Evolutionary conservation across 2,888 invertebrate genomes (phyloP).

Genomic region (Pollenia labialis): DNA sequence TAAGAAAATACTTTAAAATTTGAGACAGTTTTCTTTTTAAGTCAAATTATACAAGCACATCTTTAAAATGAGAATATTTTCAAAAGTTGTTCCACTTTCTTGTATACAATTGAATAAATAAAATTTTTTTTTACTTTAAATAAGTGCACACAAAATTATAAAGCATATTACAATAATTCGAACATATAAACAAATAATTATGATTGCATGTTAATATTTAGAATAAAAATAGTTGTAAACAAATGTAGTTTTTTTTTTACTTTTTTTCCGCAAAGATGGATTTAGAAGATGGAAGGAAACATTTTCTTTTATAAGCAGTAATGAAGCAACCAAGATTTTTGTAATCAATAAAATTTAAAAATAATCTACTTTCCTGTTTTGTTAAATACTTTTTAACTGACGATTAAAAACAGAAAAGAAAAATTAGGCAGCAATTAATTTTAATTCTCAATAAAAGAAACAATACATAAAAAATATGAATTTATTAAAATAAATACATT

Average conservation of each 20-base stretch:
- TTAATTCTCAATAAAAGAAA: constrained; percentile 52
- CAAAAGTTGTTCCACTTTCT: constrained; percentile 5
- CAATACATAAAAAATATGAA: neutral
- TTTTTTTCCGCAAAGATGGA: neutral
- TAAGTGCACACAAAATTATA: constrained; percentile 21
- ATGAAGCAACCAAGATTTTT: constrained; percentile 23
- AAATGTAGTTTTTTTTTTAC: neutral
- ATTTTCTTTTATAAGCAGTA: neutral
- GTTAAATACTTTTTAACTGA: neutral
- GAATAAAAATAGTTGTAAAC: constrained; percentile 49
- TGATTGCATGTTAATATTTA: constrained; percentile 32
- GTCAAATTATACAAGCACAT: constrained; percentile 34
- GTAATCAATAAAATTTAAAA: constrained; percentile 4
- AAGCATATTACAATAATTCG: constrained; percentile 23
- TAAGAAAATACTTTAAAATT: constrained; percentile 17
- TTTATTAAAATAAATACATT: neutral
- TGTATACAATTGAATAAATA: constrained; percentile 7
- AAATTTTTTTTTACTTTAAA: constrained; percentile 38
- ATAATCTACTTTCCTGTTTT: constrained; percentile 4
- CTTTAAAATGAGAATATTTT: neutral
- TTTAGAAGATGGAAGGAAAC: neutral
- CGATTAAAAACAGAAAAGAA: neutral
- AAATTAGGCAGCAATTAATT: constrained; percentile 13
- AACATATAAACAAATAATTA: constrained; percentile 22
- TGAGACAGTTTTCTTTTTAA: constrained; percentile 4